Evolutionary conservation across 2,888 invertebrate species (phyloP), one percentile per base, ranked within the genome.

Genomic region (Polylopha cassiicola): DNA sequence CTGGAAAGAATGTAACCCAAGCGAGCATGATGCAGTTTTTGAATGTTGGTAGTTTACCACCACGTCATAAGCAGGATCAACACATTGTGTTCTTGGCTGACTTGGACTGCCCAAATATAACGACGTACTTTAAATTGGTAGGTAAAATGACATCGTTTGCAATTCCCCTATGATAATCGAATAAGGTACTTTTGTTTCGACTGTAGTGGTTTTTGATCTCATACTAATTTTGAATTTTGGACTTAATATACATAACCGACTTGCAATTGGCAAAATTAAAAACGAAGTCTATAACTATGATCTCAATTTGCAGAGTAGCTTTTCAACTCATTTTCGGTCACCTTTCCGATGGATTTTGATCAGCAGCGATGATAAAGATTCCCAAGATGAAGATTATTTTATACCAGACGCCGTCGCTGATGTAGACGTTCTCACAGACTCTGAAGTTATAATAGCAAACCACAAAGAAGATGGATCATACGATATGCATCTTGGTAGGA

Each of bases 341-440:
- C 78, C 79, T 1, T 78, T 67, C 46, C 72, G 74, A 30, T 82
- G 82, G 84, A 61, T 85, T 18, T 43, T 84, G 0, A 48, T 81
- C 5, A 50, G 51, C 9, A 31, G 39, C 6, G 9, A 23, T n/a
- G 41, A 3, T 9, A 43, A 51, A 15, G 34, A 50, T 14, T 44
- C 37, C 2, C 16, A 21, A 16, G 16, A 23, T 11, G 23, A 44
- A n/a, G 42, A 51, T 4, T 47, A 36, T 10, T 32, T 53, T 6
- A 45, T 73, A 23, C 66, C 73, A 6, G 36, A 54, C 23, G 46
- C 50, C 4, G 42, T 73, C 3, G 21, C 39, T 2, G 46, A 61
- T 22, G 49, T 74, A 4, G 55, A 72, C 18, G 52, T 79, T 11
- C 55, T 71, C 7, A 58, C 73, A 7, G 78, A 84, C 41, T 63